Base-by-base conservation (phyloP, 2,888 invertebrate species). In the Leptodirus hochenwartii region DNA sequence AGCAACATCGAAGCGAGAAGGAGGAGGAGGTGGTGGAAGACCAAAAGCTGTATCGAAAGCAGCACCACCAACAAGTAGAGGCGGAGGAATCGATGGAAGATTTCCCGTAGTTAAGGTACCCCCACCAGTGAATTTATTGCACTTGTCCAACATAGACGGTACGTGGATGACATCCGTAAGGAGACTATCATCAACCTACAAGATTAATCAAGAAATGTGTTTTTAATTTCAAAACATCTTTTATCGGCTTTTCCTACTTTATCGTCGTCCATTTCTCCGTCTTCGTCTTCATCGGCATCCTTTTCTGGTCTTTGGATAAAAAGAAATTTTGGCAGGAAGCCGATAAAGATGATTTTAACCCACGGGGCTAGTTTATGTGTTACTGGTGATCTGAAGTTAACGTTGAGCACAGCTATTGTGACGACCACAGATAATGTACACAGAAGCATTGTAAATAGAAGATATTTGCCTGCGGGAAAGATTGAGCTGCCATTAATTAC, bases 401-500 rank as follows among this genome's bases (percentile, higher is more conserved):
- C 82, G 58, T 88, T 90, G 48, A 90, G 68, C 55, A 90, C 88
- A 47, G 81, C 81, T 56, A 88, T 88, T 47, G 90, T 90, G 49
- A 87, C 84, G 43, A 88, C 82, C 48, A 88, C 87, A 40, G 87
- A 88, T 42, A 88, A 62, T 40, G 88, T 88, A 49, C 90, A 88
- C 50, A 90, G 67, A 60, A 87, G 79, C 88, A 90, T 88, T 42
- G 88, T 90, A 61, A 90, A 90, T 44, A 90, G 67, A 44, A 90
- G 66, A 62, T 88, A 88, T 27, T 40, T 38, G n/a, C n/a, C n/a
- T n/a, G n/a, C n/a, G n/a, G n/a, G n/a, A n/a, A n/a, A n/a, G n/a
- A n/a, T n/a, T n/a, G n/a, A n/a, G n/a, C n/a, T n/a, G n/a, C n/a
- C n/a, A n/a, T n/a, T n/a, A n/a, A n/a, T n/a, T n/a, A n/a, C n/a